phyloP scores from a whole-genome alignment of 2,888 invertebrate genomes.

The Tipula vernalis region DNA sequence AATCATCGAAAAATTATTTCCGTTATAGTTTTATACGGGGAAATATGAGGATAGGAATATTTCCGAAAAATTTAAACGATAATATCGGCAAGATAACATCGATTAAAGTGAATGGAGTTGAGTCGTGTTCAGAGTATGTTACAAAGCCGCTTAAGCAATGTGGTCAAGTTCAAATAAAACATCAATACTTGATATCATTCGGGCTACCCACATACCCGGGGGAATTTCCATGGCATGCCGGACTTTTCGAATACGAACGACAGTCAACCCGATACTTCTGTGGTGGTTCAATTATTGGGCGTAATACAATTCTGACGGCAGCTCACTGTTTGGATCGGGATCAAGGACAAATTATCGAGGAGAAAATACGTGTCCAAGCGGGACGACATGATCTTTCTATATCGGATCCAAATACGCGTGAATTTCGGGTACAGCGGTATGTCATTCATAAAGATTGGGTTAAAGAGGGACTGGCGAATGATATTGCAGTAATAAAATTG shows the following conservation, averaged over 20 bases:
- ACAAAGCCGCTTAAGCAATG: background rate
- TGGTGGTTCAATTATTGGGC: conserved; percentile 33
- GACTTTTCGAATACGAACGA: background rate
- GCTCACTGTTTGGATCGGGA: conserved; percentile 25
- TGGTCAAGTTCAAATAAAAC: background rate
- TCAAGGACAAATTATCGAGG: conserved; percentile 24
- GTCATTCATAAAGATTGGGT: conserved; percentile 13
- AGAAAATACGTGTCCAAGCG: conserved; percentile 26
- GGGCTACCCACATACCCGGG: background rate
- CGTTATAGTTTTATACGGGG: background rate
- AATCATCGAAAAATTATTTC: background rate
- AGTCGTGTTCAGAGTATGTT: background rate
- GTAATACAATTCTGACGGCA: conserved; percentile 27
- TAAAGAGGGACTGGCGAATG: conserved; percentile 19
- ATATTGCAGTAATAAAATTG: conserved; percentile 30
- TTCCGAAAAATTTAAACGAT: background rate
- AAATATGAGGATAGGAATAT: background rate
- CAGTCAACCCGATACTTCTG: conserved; percentile 26
- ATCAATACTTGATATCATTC: background rate
- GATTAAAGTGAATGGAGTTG: background rate
- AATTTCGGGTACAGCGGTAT: conserved; percentile 20
- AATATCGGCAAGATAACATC: background rate
- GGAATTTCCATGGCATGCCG: background rate
- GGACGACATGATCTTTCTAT: conserved; percentile 32
- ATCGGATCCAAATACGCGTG: conserved; percentile 27